Base-by-base conservation (phyloP, 2,113 vertebrate genomes). In the Pseudorasbora parva region DNA sequence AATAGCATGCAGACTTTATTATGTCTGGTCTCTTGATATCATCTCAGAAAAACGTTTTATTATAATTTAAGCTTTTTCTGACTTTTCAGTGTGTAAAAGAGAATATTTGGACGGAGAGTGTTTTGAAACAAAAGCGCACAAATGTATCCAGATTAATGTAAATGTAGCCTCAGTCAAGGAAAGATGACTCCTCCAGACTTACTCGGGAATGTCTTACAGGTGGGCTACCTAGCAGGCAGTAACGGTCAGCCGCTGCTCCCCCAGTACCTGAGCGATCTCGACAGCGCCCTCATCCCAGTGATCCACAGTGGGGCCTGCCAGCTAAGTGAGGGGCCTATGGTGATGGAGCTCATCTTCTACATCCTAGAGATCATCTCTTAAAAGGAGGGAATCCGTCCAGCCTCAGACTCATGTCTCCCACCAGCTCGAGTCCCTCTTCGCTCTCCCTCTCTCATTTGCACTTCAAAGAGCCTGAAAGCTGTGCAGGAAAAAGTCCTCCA, bases 311-410 rank as follows among this genome's bases (percentile, higher is more conserved):
- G 97, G 86, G 96, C 96, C 8, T 98, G 97, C 90, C 97, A 97
- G 94, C 91, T 98, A 86, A 98, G 94, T 19, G 97, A 99, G 90
- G 98, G 97, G 81, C 97, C 97, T 0, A 91, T 99, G 49, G 95
- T 97, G 89, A 97, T 99, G 96, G 98, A 99, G 92, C 96, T 99
- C 92, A 94, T 97, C 93, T 99, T 99, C 95, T 99, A 98, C 95
- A 98, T 99, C 93, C 95, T 99, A 93, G 98, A 99, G 92, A 98
- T 97, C 94, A 97, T 99, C 94, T 97, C 96, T 69, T 99, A 96
- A 93, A 93, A 91, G 25, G 37, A 85, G n/a, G 51, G 47, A 57
- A 6, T 91, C 91, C 90, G 0, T 64, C 75, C n/a, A 62, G 76
- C 86, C 91, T 91, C 91, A 89, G 90, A 93, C 93, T 77, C 92